A percentile compares a stretch with the other conserved stretches of the same genome.
Evolutionary conservation across 1,140 invertebrate genomes (phyloP).

Genomic region (Aphis craccivora): DNA sequence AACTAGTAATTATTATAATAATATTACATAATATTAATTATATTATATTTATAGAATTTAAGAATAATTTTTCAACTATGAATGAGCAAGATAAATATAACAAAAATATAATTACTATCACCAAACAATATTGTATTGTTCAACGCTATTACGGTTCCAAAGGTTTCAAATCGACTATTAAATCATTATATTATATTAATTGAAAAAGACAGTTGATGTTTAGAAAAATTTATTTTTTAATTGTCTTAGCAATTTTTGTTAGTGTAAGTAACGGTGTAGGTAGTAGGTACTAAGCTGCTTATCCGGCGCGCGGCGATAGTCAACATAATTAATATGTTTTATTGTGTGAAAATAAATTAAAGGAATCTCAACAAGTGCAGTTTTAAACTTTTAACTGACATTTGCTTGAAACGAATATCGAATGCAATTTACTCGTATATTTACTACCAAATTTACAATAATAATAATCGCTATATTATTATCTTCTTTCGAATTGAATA

Average conservation of each 20-base stretch:
- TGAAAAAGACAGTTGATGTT: background rate
- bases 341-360: background rate
- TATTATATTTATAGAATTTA: background rate
- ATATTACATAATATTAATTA: background rate
- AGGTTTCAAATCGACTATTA: background rate
- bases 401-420: background rate
- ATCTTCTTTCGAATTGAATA: no score
- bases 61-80: background rate
- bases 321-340: background rate
- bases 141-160: background rate
- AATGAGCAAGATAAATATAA: background rate
- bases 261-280: background rate
- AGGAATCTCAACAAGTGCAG: background rate
- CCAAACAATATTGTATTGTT: background rate
- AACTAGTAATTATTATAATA: background rate
- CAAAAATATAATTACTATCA: background rate
- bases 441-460: no score
- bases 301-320: background rate
- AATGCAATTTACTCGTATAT: no score
- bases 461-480: no score
- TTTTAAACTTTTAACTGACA: background rate
- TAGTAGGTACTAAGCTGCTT: background rate
- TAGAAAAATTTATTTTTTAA: background rate
- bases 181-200: background rate
- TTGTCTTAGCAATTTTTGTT: background rate